Evolutionary conservation across 2,888 invertebrate genomes (phyloP).

Genomic region (Cybosia mesomella): DNA sequence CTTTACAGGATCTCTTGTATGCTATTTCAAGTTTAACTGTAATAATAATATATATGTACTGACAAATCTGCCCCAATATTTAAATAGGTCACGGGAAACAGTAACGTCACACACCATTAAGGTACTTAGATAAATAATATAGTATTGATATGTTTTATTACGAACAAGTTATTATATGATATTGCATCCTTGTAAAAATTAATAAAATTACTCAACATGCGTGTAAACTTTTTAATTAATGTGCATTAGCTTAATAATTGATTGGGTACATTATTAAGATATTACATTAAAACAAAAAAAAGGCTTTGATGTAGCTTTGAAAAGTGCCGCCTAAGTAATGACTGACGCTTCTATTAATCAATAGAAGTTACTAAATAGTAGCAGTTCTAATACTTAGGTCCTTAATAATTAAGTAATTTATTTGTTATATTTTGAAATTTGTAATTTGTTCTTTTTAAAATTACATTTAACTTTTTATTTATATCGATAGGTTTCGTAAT

Average conservation of each 20-base stretch:
- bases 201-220: conserved; percentile 6
- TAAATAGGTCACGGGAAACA: conserved; percentile 64
- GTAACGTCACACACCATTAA: conserved; percentile 47
- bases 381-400: too few species aligned
- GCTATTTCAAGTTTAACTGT: background rate
- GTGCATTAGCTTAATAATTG: background rate
- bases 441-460: too few species aligned
- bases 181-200: conserved; percentile 30
- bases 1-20: background rate
- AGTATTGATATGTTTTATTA: conserved; percentile 44
- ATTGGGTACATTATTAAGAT: background rate
- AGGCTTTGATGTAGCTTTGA: background rate
- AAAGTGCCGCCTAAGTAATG: background rate
- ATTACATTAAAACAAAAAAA: conserved; percentile 6
- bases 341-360: conserved; percentile 4
- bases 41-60: background rate
- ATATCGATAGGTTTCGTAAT: background rate
- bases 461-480: background rate
- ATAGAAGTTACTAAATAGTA: conserved; percentile 1
- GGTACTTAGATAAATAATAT: conserved; percentile 49
- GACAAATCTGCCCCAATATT: conserved; percentile 32
- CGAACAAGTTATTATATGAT: conserved; percentile 34
- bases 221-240: background rate
- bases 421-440: background rate
- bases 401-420: background rate